Evolutionary conservation across 1,140 invertebrate species (phyloP), one percentile per base, ranked within the genome.

Genomic region (Pantala flavescens): DNA sequence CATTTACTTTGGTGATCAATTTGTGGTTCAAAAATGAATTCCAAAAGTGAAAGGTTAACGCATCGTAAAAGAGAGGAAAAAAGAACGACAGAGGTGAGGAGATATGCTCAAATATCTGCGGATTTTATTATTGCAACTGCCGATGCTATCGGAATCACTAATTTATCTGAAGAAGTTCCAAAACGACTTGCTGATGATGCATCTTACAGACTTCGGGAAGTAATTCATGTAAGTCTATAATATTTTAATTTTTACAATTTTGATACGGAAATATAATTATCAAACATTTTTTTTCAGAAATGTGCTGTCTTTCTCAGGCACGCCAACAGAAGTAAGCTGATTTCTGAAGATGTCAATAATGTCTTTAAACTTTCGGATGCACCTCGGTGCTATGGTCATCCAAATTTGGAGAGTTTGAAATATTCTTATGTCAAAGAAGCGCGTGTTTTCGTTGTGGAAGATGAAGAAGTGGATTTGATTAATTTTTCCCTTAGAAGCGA

Each of bases 401-500:
- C 28, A 5, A 1, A 3, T 21, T 19, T 3, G 1, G 49, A 63
- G 16, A 63, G 12, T 12, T 21, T 63, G 49, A 63, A 63, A 63
- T 63, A 63, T 21, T 7, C n/a, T 19, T 21, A 16, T 12, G n/a
- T 63, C n/a, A 63, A 63, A 63, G 49, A 63, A 63, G 49, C 49
- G 49, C 49, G 49, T 21, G 49, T 63, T 16, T 63, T 63, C 12
- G 49, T 63, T 16, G 16, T 12, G 16, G 49, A 63, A 63, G 49
- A 63, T 63, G 49, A 63, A 63, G 49, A 63, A 14, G 49, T 63
- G 49, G 49, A 63, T 63, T 63, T 63, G n/a, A 63, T 63, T 63
- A 63, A 16, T 63, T 16, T 63, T 21, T 19, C 49, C 5, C 12
- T 63, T 1, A 16, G n/a, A 21, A 63, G 49, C 12, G 49, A 63